Conservation (phyloP, 2,888 invertebrate species). For the Minunthozetes semirufus region DNA sequence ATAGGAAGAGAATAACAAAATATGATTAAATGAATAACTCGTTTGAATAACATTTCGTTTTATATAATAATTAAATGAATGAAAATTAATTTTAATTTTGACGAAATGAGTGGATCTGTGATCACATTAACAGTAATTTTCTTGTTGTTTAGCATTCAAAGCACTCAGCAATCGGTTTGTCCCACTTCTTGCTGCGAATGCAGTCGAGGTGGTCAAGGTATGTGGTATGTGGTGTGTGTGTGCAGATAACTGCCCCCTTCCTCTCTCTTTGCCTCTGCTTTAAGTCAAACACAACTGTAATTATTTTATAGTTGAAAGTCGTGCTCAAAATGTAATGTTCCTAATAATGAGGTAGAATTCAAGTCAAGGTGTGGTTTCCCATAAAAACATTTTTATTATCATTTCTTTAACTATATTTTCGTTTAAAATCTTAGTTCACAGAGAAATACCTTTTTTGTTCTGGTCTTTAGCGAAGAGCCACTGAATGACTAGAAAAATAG, state of each 20-base stretch:
- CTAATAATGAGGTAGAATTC: not conserved
- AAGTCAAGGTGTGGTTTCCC: not conserved
- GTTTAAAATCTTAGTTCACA: too few relatives aligned
- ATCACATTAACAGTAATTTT: not conserved
- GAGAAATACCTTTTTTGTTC: too few relatives aligned
- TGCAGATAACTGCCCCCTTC: not conserved
- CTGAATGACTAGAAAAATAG: not conserved
- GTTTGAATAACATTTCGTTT: not conserved
- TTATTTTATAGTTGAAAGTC: constrained; percentile 8
- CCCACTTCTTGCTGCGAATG: constrained; percentile 4
- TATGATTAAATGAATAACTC: not conserved
- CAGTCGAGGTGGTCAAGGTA: constrained; percentile 22
- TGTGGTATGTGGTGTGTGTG: too few relatives aligned
- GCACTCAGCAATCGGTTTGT: not conserved
- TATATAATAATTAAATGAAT: not conserved
- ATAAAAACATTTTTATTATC: not conserved
- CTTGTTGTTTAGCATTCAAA: not conserved
- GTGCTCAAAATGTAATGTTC: not conserved
- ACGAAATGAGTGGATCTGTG: not conserved
- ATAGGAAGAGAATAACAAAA: not conserved
- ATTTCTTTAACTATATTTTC: too few relatives aligned
- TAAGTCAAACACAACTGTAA: not conserved
- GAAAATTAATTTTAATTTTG: not conserved
- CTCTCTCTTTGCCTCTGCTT: not conserved
- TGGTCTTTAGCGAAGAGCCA: too few relatives aligned